Percentiles rank a stretch among this genome's conserved stretches.
Conservation (phyloP, 2,797 vertebrate genomes). For the Kryptolebias ocellatus region DNA sequence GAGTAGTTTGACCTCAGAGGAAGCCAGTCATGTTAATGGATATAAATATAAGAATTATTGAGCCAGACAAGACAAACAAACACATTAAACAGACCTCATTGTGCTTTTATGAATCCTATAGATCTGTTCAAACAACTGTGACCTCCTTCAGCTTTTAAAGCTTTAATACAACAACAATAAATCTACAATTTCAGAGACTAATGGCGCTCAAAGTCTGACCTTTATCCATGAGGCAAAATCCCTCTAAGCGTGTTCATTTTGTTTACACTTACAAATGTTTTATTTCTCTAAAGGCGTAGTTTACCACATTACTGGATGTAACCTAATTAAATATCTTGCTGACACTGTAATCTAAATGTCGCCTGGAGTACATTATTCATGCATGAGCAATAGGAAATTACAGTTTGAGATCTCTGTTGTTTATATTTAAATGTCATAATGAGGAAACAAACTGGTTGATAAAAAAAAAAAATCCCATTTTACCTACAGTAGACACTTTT, state of each 20-base stretch:
- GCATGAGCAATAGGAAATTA: slow-evolving; percentile 40
- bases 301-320: slow-evolving; percentile 27
- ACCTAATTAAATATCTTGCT: slow-evolving; percentile 58
- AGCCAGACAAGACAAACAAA: background rate
- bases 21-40: background rate
- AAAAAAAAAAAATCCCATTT: background rate
- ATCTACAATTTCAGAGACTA: slow-evolving; percentile 2
- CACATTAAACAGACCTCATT: background rate
- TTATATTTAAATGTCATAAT: slow-evolving; percentile 50
- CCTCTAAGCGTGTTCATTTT: slow-evolving; percentile 18
- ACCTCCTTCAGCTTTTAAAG: background rate
- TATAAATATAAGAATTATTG: background rate
- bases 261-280: slow-evolving; percentile 39
- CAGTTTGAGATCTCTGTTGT: slow-evolving; percentile 42
- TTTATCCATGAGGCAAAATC: slow-evolving; percentile 31
- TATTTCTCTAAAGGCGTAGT: slow-evolving; percentile 22
- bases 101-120: background rate
- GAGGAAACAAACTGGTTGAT: slow-evolving; percentile 21
- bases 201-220: slow-evolving; percentile 35
- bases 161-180: slow-evolving; percentile 3
- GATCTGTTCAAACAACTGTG: background rate
- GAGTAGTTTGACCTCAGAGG: background rate
- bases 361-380: slow-evolving; percentile 46
- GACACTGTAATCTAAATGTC: slow-evolving; percentile 32
- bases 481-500: no score